A percentile compares a stretch with the other conserved stretches of the same genome.
These are phyloP conservation scores for Trichonephila clavipes DNA, from an alignment of 1,140 invertebrate species.

Conservation along the genomic window DNA sequence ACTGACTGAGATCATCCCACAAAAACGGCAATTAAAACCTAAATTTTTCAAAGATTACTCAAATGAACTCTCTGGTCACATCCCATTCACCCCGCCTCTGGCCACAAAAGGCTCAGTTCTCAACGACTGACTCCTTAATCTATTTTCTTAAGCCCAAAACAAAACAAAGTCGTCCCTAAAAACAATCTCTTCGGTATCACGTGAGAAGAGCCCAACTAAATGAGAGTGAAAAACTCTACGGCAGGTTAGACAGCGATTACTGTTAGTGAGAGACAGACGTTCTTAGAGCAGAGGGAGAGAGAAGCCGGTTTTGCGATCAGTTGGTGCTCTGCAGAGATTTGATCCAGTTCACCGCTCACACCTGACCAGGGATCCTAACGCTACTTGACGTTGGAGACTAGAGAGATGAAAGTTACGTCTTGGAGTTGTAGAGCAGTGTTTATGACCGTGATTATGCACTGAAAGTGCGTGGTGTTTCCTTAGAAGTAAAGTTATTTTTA, in stretches of 20 bases:
- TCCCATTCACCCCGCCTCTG: no score
- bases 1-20: no score
- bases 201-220: constrained; percentile 5
- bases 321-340: not conserved
- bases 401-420: not conserved
- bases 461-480: not conserved
- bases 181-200: not conserved
- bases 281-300: not conserved
- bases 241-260: not conserved
- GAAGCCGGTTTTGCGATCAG: constrained; percentile 26
- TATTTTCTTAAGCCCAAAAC: not conserved
- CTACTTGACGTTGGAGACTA: not conserved
- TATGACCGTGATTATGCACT: not conserved
- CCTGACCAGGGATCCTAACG: constrained; percentile 1
- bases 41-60: no score
- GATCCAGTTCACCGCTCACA: not conserved
- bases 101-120: not conserved
- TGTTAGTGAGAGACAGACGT: not conserved
- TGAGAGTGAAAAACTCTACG: not conserved
- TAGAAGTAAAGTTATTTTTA: not conserved
- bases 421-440: not conserved
- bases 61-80: no score
- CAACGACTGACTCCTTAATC: constrained; percentile 14
- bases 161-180: not conserved
- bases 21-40: no score